phyloP scores from a whole-genome alignment of 1,140 invertebrate species.

The Marisa cornuarietis region DNA sequence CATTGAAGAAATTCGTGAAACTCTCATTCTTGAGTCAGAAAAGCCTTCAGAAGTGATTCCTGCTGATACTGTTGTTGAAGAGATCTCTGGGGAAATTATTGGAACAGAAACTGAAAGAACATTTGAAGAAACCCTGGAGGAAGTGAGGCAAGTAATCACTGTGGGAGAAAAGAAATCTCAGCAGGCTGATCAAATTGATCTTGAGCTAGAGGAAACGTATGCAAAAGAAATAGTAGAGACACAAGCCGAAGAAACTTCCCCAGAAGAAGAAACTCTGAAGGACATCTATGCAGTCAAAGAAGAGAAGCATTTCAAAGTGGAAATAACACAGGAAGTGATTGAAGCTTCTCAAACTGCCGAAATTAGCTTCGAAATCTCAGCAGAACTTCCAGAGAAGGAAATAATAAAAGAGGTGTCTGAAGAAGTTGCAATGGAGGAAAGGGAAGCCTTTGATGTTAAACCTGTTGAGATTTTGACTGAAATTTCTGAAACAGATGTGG shows the following conservation, averaged over 20 bases:
- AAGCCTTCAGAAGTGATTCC: slow-evolving; percentile 23
- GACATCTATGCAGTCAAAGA: slow-evolving; percentile 16
- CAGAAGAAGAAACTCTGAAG: slow-evolving; percentile 17
- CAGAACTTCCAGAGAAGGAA: slow-evolving; percentile 26
- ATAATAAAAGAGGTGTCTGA: slow-evolving; percentile 28
- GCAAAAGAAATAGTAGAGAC: slow-evolving; percentile 18
- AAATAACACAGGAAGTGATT: slow-evolving; percentile 18
- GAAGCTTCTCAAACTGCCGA: slow-evolving; percentile 17
- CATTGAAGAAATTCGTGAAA: slow-evolving; percentile 30
- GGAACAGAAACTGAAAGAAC: slow-evolving; percentile 22
- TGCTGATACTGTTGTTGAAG: slow-evolving; percentile 13
- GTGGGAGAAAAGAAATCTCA: slow-evolving; percentile 31
- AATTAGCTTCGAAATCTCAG: slow-evolving; percentile 8
- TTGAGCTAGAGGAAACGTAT: slow-evolving; percentile 18
- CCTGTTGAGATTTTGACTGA: slow-evolving; percentile 11
- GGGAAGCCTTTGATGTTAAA: slow-evolving; percentile 23
- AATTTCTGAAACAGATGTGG: neutral
- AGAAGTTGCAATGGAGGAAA: slow-evolving; percentile 25
- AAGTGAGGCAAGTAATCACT: slow-evolving; percentile 26
- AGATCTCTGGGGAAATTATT: slow-evolving; percentile 26
- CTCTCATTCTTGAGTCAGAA: slow-evolving; percentile 26
- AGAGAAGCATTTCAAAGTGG: slow-evolving; percentile 18
- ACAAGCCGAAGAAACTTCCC: slow-evolving; percentile 22
- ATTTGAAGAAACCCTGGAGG: slow-evolving; percentile 31
- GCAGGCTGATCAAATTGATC: slow-evolving; percentile 25